Conservation (phyloP, 2,888 invertebrate genomes). For the Drosophila formosana region DNA sequence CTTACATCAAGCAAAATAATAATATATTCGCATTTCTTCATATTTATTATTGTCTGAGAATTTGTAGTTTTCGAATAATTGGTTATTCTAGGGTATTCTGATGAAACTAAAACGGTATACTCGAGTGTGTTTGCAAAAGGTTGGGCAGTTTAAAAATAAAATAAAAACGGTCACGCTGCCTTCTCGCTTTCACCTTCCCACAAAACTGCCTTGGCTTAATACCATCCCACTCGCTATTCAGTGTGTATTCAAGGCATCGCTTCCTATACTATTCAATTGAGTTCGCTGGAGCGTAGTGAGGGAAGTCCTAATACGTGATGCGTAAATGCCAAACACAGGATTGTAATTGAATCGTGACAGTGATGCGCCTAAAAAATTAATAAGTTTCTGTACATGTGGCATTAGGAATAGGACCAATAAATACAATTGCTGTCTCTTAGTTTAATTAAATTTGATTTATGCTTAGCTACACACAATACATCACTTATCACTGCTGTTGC, state of each 20-base stretch:
- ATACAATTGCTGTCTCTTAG: constrained; percentile 23
- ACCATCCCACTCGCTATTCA: background rate
- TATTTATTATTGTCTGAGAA: no score
- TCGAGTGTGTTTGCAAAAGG: no score
- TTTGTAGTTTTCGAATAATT: no score
- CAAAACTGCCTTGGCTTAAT: background rate
- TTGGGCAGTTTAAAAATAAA: no score
- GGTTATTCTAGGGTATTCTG: no score
- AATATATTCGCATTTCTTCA: no score
- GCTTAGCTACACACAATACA: constrained; percentile 7
- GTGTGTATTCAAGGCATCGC: background rate
- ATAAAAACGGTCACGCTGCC: background rate
- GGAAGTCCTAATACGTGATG: constrained; percentile 1
- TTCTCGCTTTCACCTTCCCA: background rate
- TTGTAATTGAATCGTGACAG: background rate
- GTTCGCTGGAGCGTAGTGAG: constrained; percentile 1
- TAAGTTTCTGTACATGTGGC: background rate
- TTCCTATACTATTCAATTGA: background rate
- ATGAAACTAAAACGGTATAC: no score
- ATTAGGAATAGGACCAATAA: background rate
- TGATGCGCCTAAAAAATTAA: constrained; percentile 1
- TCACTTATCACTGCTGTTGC: no score
- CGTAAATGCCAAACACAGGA: background rate
- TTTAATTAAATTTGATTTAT: constrained; percentile 47
- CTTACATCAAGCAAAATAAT: no score